Conservation (phyloP, 1,140 invertebrate species). For the Pseudomyrmex concolor region DNA sequence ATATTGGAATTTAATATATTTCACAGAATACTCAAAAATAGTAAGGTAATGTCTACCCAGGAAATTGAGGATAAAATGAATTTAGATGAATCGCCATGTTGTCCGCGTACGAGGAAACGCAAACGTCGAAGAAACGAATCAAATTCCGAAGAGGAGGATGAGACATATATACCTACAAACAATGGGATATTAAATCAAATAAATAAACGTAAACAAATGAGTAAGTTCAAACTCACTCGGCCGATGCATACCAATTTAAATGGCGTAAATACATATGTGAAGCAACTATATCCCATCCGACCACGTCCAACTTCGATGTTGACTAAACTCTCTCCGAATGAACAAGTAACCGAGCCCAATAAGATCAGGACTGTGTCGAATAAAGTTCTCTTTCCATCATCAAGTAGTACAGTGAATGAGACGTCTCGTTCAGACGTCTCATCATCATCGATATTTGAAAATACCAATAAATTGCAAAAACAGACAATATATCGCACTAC, state of each 20-base stretch:
- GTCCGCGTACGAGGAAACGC: constrained; percentile 78
- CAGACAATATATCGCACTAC: constrained; percentile 25
- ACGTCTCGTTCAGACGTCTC: background rate
- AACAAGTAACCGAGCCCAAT: background rate
- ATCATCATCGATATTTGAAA: constrained; percentile 4
- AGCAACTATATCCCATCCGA: constrained; percentile 9
- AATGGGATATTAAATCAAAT: constrained; percentile 9
- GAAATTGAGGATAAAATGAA: constrained; percentile 80
- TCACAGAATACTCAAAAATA: constrained; percentile 77
- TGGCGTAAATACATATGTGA: background rate
- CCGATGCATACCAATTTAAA: background rate
- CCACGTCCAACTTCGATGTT: background rate
- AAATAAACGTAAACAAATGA: constrained; percentile 54
- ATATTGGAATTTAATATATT: constrained; percentile 31
- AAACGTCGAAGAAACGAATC: constrained; percentile 74
- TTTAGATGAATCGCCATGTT: constrained; percentile 81
- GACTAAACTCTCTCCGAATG: constrained; percentile 20
- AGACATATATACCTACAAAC: constrained; percentile 68
- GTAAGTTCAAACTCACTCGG: background rate
- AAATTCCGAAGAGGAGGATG: constrained; percentile 79
- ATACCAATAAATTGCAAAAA: constrained; percentile 5
- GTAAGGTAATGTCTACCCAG: constrained; percentile 68
- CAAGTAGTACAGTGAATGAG: background rate
- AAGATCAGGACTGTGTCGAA: constrained; percentile 69
- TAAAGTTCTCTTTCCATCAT: constrained; percentile 41